Evolutionary conservation across 2,888 invertebrate species (phyloP).

Genomic region (Trichopoda pennipes): DNA sequence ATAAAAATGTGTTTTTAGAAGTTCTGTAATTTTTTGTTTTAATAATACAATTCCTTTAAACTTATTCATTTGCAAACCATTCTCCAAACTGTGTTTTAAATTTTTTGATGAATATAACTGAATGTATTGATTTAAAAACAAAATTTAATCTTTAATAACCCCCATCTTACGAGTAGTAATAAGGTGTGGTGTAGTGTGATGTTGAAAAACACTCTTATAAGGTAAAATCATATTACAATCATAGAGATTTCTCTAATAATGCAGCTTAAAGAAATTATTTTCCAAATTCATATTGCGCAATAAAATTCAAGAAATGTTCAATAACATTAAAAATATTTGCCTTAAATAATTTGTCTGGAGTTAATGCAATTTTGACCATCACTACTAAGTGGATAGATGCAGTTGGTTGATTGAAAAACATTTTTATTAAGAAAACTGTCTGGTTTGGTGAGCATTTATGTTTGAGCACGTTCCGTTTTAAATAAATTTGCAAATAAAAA

Average conservation of each 20-base stretch:
- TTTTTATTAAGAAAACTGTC: conserved; percentile 18
- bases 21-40: too few species aligned
- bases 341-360: conserved; percentile 45
- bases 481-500: conserved; percentile 32
- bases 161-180: conserved; percentile 36
- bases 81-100: too few species aligned
- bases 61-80: neutral
- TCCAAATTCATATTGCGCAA: conserved; percentile 38
- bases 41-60: conserved; percentile 1
- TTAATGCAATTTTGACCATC: conserved; percentile 29
- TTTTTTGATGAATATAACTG: conserved; percentile 34
- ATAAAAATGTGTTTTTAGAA: too few species aligned
- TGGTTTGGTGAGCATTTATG: conserved; percentile 4
- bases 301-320: conserved; percentile 14
- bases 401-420: conserved; percentile 10
- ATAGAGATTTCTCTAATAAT: neutral
- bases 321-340: conserved; percentile 52
- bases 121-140: neutral
- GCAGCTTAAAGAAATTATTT: neutral
- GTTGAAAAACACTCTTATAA: conserved; percentile 13
- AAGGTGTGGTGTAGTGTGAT: conserved; percentile 14
- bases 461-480: conserved; percentile 38
- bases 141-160: conserved; percentile 61
- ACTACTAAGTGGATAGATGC: neutral
- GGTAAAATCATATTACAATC: conserved; percentile 20